Percentiles rank a stretch among this genome's conserved stretches.
These are phyloP conservation scores for Corythoichthys haematopterus DNA, from an alignment of 2,113 vertebrate species.

Conservation along the genomic window DNA sequence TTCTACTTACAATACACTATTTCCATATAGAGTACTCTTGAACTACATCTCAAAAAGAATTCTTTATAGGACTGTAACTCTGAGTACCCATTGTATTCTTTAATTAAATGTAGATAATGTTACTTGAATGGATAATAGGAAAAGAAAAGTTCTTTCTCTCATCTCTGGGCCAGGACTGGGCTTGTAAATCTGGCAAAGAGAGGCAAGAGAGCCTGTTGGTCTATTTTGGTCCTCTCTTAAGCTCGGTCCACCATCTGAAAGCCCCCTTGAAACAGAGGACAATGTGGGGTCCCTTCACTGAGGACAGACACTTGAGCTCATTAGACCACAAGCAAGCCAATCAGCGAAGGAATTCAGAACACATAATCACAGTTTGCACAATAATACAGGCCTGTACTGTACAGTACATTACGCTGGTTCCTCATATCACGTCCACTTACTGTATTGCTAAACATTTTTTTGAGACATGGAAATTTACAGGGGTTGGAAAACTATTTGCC, in stretches of 20 bases:
- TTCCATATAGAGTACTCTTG: too few relatives aligned
- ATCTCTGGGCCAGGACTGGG: slow-evolving; percentile 27
- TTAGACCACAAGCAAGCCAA: slow-evolving; percentile 41
- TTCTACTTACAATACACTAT: too few relatives aligned
- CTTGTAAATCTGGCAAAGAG: slow-evolving; percentile 49
- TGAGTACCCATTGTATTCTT: neutral
- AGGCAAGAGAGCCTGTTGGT: slow-evolving; percentile 27
- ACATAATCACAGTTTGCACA: slow-evolving; percentile 35
- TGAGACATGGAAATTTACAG: neutral
- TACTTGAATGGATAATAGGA: slow-evolving; percentile 12
- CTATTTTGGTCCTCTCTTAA: slow-evolving; percentile 61
- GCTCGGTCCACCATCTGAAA: slow-evolving; percentile 54
- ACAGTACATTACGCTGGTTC: slow-evolving; percentile 30
- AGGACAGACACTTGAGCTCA: slow-evolving; percentile 46
- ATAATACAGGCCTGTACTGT: slow-evolving; percentile 38
- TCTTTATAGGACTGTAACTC: neutral
- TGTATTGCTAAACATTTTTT: slow-evolving; percentile 36
- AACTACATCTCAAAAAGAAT: neutral
- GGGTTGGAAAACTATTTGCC: neutral
- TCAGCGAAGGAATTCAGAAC: slow-evolving; percentile 42
- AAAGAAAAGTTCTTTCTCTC: slow-evolving; percentile 25
- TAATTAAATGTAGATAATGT: neutral
- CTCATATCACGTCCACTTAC: slow-evolving; percentile 35
- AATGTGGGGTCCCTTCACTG: slow-evolving; percentile 52
- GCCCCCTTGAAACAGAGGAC: slow-evolving; percentile 55